phyloP scores from a whole-genome alignment of 1,140 invertebrate genomes.

The Ruditapes philippinarum region DNA sequence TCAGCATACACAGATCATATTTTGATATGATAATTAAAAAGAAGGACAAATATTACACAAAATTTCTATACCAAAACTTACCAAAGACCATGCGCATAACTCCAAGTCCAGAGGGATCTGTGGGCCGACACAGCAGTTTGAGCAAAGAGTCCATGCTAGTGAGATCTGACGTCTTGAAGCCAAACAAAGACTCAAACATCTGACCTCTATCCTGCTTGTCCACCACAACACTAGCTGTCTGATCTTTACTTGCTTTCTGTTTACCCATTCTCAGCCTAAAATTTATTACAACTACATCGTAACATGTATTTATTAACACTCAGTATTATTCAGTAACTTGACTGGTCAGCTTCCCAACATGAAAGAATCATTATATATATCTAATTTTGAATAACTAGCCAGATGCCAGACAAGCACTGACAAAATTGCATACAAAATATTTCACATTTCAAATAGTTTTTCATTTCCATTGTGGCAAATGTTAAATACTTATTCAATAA shows the following conservation, averaged over 20 bases:
- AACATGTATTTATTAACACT: too few relatives aligned
- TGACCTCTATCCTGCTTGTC: not conserved
- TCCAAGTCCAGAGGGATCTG: conserved; percentile 92
- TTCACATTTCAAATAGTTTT: too few relatives aligned
- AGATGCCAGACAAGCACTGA: not conserved
- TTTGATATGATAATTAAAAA: too few relatives aligned
- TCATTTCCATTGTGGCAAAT: too few relatives aligned
- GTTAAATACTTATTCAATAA: too few relatives aligned
- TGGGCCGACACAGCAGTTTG: conserved; percentile 89
- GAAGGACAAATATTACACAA: not conserved
- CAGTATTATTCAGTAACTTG: too few relatives aligned
- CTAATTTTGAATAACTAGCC: not conserved
- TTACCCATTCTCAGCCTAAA: not conserved
- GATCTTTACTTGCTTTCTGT: not conserved
- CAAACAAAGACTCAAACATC: conserved; percentile 73
- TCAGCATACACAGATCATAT: too few relatives aligned
- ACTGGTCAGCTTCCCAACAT: too few relatives aligned
- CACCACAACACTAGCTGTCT: not conserved
- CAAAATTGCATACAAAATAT: too few relatives aligned
- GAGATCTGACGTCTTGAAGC: conserved; percentile 78
- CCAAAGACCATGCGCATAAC: conserved; percentile 92
- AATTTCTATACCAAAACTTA: conserved; percentile 85
- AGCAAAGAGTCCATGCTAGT: conserved; percentile 85
- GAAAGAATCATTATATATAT: too few relatives aligned
- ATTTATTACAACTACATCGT: too few relatives aligned